Evolutionary conservation across 2,888 invertebrate genomes (phyloP).

Genomic region (Gari tellinella): DNA sequence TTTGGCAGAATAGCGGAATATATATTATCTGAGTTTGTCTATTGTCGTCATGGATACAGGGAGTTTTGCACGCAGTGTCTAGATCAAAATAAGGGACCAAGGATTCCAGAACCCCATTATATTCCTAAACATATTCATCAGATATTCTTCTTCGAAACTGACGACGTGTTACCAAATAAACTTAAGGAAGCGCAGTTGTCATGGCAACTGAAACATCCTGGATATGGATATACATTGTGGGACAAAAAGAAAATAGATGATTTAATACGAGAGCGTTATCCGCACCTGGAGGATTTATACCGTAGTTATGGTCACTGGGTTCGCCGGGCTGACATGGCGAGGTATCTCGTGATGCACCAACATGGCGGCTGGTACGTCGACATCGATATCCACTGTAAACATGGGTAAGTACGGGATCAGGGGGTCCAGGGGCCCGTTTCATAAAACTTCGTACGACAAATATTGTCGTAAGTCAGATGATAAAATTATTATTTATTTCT

Average conservation of each 20-base stretch:
- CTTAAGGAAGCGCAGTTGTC: slow-evolving; percentile 11
- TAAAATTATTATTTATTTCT: no score
- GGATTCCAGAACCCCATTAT: no score
- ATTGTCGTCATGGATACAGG: slow-evolving; percentile 5
- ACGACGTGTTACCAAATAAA: slow-evolving; percentile 16
- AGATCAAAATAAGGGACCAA: neutral
- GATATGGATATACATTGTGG: slow-evolving; percentile 27
- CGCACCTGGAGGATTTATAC: slow-evolving; percentile 14
- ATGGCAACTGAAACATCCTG: slow-evolving; percentile 23
- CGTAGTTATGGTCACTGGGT: slow-evolving; percentile 40
- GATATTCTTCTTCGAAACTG: slow-evolving; percentile 40
- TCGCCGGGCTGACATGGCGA: slow-evolving; percentile 29
- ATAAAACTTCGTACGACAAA: no score
- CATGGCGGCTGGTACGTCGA: slow-evolving; percentile 43
- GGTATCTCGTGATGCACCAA: slow-evolving; percentile 37
- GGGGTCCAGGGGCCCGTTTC: no score
- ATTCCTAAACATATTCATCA: slow-evolving; percentile 38
- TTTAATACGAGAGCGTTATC: slow-evolving; percentile 15
- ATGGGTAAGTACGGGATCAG: slow-evolving; percentile 27
- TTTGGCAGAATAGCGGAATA: slow-evolving; percentile 7
- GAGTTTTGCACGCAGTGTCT: neutral
- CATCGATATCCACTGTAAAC: slow-evolving; percentile 22
- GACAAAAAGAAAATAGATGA: slow-evolving; percentile 29
- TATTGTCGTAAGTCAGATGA: no score
- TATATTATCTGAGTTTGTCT: slow-evolving; percentile 4